Percentiles rank a stretch among this genome's conserved stretches.
Evolutionary conservation across 2,113 vertebrate genomes (phyloP).

Genomic region (Otocyon megalotis): DNA sequence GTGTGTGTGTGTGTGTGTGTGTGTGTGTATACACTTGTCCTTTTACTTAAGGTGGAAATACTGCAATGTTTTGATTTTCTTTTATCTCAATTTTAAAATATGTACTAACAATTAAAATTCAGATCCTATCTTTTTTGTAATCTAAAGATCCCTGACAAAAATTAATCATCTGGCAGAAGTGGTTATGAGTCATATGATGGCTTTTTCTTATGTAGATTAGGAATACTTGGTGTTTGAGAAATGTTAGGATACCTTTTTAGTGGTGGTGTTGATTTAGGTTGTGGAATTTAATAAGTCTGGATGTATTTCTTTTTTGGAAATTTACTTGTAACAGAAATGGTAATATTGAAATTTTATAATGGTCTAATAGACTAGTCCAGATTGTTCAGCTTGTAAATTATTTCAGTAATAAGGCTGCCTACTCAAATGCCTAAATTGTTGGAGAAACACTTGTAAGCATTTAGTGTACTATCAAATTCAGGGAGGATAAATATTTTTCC

Average conservation of each 20-base stretch:
- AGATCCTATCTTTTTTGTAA: not conserved
- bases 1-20: not conserved
- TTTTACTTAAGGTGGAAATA: not conserved
- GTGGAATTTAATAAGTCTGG: not conserved
- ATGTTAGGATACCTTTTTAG: not conserved
- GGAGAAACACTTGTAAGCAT: not conserved
- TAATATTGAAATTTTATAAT: constrained; percentile 49
- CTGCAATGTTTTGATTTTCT: not conserved
- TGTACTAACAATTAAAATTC: not conserved
- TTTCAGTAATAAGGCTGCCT: not conserved
- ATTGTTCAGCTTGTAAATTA: constrained; percentile 14
- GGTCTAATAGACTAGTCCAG: not conserved
- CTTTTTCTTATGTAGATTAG: constrained; percentile 13
- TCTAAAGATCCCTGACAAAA: not conserved
- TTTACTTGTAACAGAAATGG: not conserved
- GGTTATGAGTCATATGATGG: not conserved
- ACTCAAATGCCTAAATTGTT: not conserved
- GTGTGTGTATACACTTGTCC: not conserved
- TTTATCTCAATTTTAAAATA: not conserved
- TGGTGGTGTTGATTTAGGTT: not conserved
- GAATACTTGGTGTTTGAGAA: not conserved
- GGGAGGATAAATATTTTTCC: not conserved
- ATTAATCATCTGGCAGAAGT: not conserved
- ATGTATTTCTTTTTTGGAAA: constrained; percentile 13
- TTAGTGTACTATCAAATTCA: not conserved